Percentiles rank a stretch among this genome's conserved stretches.
These are phyloP conservation scores for Tupiocoris notatus DNA, from an alignment of 2,888 invertebrate species.

Conservation along the genomic window DNA sequence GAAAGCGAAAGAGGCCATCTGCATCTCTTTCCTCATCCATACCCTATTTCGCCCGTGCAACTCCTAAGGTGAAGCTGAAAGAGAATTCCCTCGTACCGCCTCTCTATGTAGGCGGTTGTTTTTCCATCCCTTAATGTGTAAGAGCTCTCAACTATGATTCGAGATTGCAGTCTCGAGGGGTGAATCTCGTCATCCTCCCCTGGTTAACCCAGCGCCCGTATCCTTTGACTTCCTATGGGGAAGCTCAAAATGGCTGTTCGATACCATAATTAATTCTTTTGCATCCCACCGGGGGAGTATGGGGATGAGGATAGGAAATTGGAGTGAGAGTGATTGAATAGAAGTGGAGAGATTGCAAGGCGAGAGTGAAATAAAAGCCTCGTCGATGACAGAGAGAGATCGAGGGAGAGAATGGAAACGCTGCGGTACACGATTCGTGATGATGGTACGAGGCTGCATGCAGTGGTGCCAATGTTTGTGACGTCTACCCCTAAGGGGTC, in stretches of 20 bases:
- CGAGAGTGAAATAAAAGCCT: background rate
- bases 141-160: constrained; percentile 30
- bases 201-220: background rate
- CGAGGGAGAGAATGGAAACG: background rate
- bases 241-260: constrained; percentile 36
- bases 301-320: too few relatives aligned
- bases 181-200: constrained; percentile 17
- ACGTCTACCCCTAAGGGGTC: constrained; percentile 9
- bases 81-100: background rate
- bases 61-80: background rate
- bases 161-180: constrained; percentile 23
- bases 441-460: background rate
- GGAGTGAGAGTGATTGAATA: background rate
- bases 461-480: constrained; percentile 29
- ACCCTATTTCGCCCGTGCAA: background rate
- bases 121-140: constrained; percentile 36
- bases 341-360: background rate
- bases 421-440: background rate
- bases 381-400: background rate
- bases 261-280: constrained; percentile 36
- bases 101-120: constrained; percentile 23
- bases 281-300: constrained; percentile 15
- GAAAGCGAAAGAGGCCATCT: constrained; percentile 15
- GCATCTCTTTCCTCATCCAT: constrained; percentile 3
- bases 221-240: background rate